These are phyloP conservation scores for Metellina segmentata DNA, from an alignment of 2,888 invertebrate species.

Conservation along the genomic window DNA sequence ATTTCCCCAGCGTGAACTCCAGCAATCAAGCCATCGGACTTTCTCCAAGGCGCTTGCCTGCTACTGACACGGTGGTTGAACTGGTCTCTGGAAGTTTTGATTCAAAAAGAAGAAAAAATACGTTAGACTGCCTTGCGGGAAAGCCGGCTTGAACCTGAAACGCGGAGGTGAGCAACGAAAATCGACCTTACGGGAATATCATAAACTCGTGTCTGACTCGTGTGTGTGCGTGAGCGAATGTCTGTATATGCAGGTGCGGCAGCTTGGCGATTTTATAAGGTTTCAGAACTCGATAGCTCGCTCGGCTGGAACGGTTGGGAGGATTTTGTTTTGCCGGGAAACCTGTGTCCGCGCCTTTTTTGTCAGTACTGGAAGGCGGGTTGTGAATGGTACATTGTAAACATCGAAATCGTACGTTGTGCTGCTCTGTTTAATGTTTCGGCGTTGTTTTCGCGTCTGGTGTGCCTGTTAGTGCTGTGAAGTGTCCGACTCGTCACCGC, in stretches of 20 bases:
- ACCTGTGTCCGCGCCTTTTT: background rate
- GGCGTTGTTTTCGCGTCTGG: background rate
- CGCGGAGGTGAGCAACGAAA: conserved; percentile 47
- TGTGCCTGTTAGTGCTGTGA: background rate
- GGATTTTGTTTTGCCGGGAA: conserved; percentile 17
- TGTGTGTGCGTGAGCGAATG: background rate
- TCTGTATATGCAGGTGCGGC: conserved; percentile 61
- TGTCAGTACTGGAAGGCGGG: too few relatives aligned
- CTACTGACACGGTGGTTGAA: conserved; percentile 63
- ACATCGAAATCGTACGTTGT: background rate
- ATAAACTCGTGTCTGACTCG: background rate
- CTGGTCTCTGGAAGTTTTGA: conserved; percentile 48
- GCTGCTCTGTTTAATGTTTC: background rate
- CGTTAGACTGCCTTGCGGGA: conserved; percentile 36
- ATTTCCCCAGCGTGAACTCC: background rate
- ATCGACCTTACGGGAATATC: conserved; percentile 50
- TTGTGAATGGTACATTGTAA: conserved; percentile 6
- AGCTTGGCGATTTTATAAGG: conserved; percentile 48
- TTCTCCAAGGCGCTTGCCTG: conserved; percentile 21
- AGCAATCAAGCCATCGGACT: too few relatives aligned
- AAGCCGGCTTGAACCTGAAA: conserved; percentile 56
- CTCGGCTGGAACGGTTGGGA: conserved; percentile 46
- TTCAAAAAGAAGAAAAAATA: conserved; percentile 18
- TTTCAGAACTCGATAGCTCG: conserved; percentile 73
- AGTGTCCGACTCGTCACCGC: too few relatives aligned